These are phyloP conservation scores for Aldabrachelys gigantea DNA, from an alignment of 2,113 vertebrate species.

Conservation along the genomic window DNA sequence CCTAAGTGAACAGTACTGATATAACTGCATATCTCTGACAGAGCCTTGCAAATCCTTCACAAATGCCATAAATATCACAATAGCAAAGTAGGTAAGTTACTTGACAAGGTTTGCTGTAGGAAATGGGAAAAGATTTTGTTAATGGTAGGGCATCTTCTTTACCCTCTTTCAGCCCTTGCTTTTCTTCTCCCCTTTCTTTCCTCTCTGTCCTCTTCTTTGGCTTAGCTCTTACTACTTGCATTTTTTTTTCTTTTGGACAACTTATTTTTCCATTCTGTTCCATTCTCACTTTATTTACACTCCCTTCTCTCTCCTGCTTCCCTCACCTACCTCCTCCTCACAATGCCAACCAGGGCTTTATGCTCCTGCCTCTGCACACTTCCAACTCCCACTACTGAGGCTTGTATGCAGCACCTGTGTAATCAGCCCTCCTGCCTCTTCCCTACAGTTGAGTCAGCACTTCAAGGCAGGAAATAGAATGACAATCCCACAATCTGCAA, in stretches of 20 bases:
- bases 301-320: not conserved
- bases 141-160: not conserved
- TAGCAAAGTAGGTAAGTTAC: not conserved
- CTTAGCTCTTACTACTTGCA: not conserved
- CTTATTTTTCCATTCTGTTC: not conserved
- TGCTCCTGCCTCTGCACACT: not conserved
- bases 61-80: not conserved
- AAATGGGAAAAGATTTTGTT: constrained; percentile 1
- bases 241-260: not conserved
- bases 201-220: not conserved
- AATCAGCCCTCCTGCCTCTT: not conserved
- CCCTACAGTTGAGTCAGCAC: not conserved
- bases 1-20: not conserved
- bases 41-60: not conserved
- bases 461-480: not conserved
- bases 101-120: not conserved
- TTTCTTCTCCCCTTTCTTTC: not conserved
- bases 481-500: not conserved
- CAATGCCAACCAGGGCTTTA: not conserved
- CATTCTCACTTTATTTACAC: accelerated
- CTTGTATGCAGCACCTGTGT: not conserved
- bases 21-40: not conserved
- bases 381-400: not conserved
- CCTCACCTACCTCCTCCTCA: not conserved
- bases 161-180: not conserved